Base-by-base conservation (phyloP, 2,113 vertebrate genomes). In the Siniperca knerii region DNA sequence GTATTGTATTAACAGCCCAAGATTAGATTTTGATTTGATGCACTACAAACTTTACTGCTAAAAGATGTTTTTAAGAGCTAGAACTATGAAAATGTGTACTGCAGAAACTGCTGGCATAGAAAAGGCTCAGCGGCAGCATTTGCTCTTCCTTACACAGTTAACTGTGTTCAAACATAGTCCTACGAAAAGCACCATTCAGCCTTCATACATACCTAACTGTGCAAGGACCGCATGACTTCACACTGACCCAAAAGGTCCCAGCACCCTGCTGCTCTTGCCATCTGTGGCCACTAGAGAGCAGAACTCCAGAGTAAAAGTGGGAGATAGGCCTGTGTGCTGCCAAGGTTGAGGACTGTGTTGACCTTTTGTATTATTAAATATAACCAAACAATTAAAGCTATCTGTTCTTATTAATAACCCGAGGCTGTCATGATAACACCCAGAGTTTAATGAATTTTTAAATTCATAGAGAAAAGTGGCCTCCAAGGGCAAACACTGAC, bases 261-360 rank as follows among this genome's bases (percentile, higher is more conserved):
- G 67, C 54, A 61, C 0, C 11, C 33, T 65, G 46, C 70, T 83
- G 75, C 9, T 74, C 57, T 60, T 48, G 46, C 83, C 21, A 9
- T 21, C 44, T 50, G 10, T 29, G 67, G 42, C 88, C 94, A 94
- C 91, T 92, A 93, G 95, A 92, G 92, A 52, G 90, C 85, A 89
- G 69, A 61, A 72, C 71, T 6, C 40, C 6, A 81, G 37, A 74
- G 80, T 60, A 33, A 64, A 67, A 67, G 52, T 20, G 35, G 16
- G 25, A 40, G 37, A 82, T 12, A 35, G 18, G 58, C 6, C 2
- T 69, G 33, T 54, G 40, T 61, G 44, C 44, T 84, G 62, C 65
- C 71, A 90, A 91, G 91, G 88, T 90, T 90, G 87, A 87, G 77
- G 48, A 74, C 73, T n/a, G 46, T 77, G 61, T 81, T 90, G 86